Evolutionary conservation across 2,888 invertebrate species (phyloP).

Genomic region (Euplexia lucipara): DNA sequence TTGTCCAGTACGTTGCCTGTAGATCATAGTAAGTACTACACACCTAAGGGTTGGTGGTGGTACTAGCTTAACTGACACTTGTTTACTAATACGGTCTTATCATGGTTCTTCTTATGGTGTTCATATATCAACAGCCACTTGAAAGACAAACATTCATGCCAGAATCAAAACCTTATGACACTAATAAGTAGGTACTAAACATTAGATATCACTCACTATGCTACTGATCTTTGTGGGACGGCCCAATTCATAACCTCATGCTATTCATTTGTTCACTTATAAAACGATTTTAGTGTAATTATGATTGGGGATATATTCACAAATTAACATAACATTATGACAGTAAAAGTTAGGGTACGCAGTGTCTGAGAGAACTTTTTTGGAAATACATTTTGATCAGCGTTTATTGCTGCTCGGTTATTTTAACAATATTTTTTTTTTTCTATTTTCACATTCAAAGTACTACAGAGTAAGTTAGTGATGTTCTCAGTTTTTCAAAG

Average conservation of each 20-base stretch:
- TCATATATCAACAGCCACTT: not conserved
- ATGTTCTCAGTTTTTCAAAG: not conserved
- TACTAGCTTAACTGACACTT: conserved; percentile 9
- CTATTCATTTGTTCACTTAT: too few species aligned
- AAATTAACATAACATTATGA: too few species aligned
- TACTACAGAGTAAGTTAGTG: too few species aligned
- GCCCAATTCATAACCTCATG: not conserved
- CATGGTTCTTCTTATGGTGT: conserved; percentile 6
- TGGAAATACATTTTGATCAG: too few species aligned
- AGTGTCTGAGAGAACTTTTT: too few species aligned
- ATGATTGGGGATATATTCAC: too few species aligned
- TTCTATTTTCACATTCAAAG: too few species aligned
- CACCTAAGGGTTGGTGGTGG: conserved; percentile 46
- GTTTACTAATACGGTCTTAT: not conserved
- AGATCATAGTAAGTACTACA: conserved; percentile 49
- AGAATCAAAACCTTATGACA: not conserved
- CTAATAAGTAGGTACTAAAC: not conserved
- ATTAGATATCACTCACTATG: not conserved
- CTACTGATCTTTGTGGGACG: not conserved
- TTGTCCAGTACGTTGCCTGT: conserved; percentile 76
- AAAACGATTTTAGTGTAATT: too few species aligned
- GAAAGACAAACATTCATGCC: not conserved
- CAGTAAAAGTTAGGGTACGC: too few species aligned
- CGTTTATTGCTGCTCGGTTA: too few species aligned
- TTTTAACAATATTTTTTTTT: too few species aligned